Percentiles rank a stretch among this genome's conserved stretches.
Conservation (phyloP, 2,113 vertebrate species). For the Polypterus senegalus region DNA sequence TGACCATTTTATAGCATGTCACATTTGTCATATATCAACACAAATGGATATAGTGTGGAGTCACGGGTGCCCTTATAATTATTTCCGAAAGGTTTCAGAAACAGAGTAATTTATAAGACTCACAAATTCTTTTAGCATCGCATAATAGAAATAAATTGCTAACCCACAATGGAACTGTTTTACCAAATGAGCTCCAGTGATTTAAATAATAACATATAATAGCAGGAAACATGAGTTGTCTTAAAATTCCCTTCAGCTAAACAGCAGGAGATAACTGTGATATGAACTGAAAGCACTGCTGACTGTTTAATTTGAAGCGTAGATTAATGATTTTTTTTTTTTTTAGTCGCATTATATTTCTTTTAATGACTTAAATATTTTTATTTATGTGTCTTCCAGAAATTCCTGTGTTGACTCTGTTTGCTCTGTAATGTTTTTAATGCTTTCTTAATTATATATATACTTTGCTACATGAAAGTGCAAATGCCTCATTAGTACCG, state of each 20-base stretch:
- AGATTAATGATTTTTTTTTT: not conserved
- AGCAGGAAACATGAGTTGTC: constrained; percentile 7
- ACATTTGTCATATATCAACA: no score
- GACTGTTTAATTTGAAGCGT: not conserved
- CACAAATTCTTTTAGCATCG: constrained; percentile 7
- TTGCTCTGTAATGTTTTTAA: no score
- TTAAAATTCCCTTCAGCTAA: constrained; percentile 3
- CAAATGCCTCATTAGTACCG: no score
- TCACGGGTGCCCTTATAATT: not conserved
- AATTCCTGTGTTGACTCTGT: no score
- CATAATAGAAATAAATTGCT: constrained; percentile 10
- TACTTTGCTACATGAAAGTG: no score
- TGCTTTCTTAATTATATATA: no score
- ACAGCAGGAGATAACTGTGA: constrained; percentile 2
- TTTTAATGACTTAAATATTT: no score
- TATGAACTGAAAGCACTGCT: not conserved
- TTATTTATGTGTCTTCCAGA: no score
- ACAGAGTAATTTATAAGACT: not conserved
- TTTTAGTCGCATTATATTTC: no score
- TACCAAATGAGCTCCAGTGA: constrained; percentile 11
- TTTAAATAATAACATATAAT: constrained; percentile 10
- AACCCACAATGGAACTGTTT: constrained; percentile 8
- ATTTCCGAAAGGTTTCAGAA: constrained; percentile 4
- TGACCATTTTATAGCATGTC: no score
- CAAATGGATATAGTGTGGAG: no score